phyloP scores from a whole-genome alignment of 2,797 vertebrate genomes.

The Cygnus olor region DNA sequence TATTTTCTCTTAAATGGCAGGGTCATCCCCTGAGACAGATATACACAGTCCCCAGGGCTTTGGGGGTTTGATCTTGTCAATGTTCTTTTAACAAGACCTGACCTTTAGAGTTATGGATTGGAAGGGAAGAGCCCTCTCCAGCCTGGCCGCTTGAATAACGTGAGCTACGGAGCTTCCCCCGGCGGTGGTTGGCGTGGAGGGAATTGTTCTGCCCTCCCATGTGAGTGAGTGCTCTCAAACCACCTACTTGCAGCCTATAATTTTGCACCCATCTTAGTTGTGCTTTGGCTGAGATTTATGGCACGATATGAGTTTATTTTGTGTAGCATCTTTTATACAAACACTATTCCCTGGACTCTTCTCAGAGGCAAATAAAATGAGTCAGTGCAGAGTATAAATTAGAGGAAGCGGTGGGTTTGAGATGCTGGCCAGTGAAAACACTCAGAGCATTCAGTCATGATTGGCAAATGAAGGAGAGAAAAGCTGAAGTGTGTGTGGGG shows the following conservation, averaged over 20 bases:
- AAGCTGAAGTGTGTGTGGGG: background rate
- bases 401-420: background rate
- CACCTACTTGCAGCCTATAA: background rate
- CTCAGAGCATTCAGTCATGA: background rate
- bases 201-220: background rate
- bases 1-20: background rate
- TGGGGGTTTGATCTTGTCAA: background rate
- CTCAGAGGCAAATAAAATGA: slow-evolving; percentile 14
- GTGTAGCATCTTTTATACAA: slow-evolving; percentile 16
- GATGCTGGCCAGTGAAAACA: background rate
- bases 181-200: background rate
- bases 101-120: background rate
- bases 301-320: slow-evolving; percentile 31
- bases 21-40: background rate
- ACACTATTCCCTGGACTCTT: background rate
- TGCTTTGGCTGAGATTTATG: slow-evolving; percentile 18
- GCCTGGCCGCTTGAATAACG: background rate
- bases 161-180: background rate
- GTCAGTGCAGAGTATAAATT: background rate
- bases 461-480: background rate
- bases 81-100: background rate
- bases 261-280: slow-evolving; percentile 2
- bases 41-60: background rate
- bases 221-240: background rate
- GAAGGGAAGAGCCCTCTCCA: background rate